phyloP scores from a whole-genome alignment of 53 echinoderm and acorn worm species.

The Zoroaster sp. region DNA sequence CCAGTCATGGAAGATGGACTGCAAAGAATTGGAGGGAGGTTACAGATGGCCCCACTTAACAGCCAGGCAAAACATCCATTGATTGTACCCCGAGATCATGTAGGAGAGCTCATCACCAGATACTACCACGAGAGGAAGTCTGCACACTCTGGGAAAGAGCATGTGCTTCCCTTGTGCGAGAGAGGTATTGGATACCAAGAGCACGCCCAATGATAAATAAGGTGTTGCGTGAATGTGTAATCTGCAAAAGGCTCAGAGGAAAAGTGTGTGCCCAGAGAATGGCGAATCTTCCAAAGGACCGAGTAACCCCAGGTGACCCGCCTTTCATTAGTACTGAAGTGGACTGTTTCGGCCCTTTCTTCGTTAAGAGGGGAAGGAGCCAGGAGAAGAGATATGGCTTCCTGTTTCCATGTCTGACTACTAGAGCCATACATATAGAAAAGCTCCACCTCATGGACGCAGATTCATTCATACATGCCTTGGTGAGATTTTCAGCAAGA shows the following conservation, averaged over 20 bases:
- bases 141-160: slow-evolving; percentile 44
- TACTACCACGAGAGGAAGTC: slow-evolving; percentile 38
- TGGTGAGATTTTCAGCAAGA: slow-evolving; percentile 49
- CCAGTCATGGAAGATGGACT: background rate
- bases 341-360: slow-evolving; percentile 47
- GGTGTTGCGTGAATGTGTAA: slow-evolving; percentile 18
- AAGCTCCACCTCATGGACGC: slow-evolving; percentile 18
- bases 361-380: slow-evolving; percentile 26
- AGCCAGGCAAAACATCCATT: background rate
- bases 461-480: slow-evolving; percentile 34
- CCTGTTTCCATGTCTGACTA: slow-evolving; percentile 44
- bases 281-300: slow-evolving; percentile 40
- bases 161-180: slow-evolving; percentile 35
- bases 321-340: slow-evolving; percentile 38
- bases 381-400: slow-evolving; percentile 43
- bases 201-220: slow-evolving; percentile 18
- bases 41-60: background rate
- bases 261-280: slow-evolving; percentile 20
- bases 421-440: slow-evolving; percentile 54
- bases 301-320: slow-evolving; percentile 40
- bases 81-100: background rate
- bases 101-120: slow-evolving; percentile 7
- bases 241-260: slow-evolving; percentile 24
- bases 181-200: slow-evolving; percentile 40
- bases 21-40: background rate